Evolutionary conservation across 2,113 vertebrate genomes (phyloP), one percentile per base, ranked within the genome.

Genomic region (Gymnocephalus cernua): DNA sequence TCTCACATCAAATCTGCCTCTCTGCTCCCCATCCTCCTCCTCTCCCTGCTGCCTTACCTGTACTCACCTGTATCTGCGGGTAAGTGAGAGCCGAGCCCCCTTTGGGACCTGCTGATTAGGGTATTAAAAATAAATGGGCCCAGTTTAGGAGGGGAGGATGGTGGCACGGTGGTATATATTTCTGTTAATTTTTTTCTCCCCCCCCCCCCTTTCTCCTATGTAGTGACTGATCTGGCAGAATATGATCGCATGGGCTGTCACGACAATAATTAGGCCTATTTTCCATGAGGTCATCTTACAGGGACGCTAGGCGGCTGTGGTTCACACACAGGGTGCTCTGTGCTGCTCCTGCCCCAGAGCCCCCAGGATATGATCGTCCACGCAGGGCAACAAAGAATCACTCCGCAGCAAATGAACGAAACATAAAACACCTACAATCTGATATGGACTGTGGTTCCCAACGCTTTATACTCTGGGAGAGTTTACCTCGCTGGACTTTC

Each of bases 261-360:
- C 93, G 84, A 93, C 93, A 93, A 95, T 95, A 95, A 95, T 95
- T 95, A 95, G 95, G 91, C 92, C 92, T 91, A 94, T 95, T 95
- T 95, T 95, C 94, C 94, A 65, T 94, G 93, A 93, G 94, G 93
- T 95, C 95, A 94, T 87, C 90, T 95, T 95, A 95, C 95, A 94
- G 91, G 90, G 92, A 93, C 86, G 93, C 93, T 89, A 93, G 92
- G 92, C 95, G 93, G 93, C 94, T 95, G 93, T 93, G 93, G 94
- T 94, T 94, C 93, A 90, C 93, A 94, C 94, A 94, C 91, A 92
- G 92, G 92, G 85, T 84, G 88, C 93, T 93, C 93, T 93, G 91
- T 93, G 91, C 89, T 76, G 78, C 69, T 82, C 47, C 87, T 83
- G 88, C 91, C 88, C 87, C 87, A 88, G 81, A 91, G 88, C 86